Base-by-base conservation (phyloP, 1,140 invertebrate genomes). In the Drosophila athabasca region DNA sequence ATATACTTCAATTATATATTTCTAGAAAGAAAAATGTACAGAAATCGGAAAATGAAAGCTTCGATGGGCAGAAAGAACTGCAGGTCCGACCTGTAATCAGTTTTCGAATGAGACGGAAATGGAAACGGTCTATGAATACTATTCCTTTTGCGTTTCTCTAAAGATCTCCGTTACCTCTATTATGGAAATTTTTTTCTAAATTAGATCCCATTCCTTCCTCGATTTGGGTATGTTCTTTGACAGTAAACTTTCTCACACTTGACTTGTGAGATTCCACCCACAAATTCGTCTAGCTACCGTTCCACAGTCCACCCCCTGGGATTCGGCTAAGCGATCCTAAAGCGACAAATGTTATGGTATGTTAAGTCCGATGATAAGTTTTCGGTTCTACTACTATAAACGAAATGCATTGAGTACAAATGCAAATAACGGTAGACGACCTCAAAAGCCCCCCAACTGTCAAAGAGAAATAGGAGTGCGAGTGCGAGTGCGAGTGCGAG, bases 351-450 rank as follows among this genome's bases (percentile, higher is more conserved):
- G 82, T 87, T 81, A 75, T 87, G 83, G 69, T 48, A 74, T 79
- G 82, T 50, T 87, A 81, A 44, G 26, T 53, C 43, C 49, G 78
- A 76, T 78, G 75, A 87, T 64, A 54, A 69, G 60, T 61, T 61
- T 50, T 39, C 17, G 4, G 31, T 35, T 22, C 7, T 35, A 31
- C 15, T 64, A 45, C 54, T 39, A 60, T 64, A 81, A 81, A 81
- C 60, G 31, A 71, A 76, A 84, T 83, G 80, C 76, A 83, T 79
- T 85, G 82, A 57, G 81, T 19, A 62, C 82, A 85, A 60, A 85
- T 85, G 81, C 81, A 87, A 85, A 85, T 85, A 81, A 65, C 68
- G 59, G 74, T 78, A 59, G 41, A 64, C 64, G 73, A 62, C 82
- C 77, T 70, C 51, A 64, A 81, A 78, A 61, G 49, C 31, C 9